Percentiles rank a stretch among this genome's conserved stretches.
Evolutionary conservation across 2,888 invertebrate genomes (phyloP).

Genomic region (Eulithis prunata): DNA sequence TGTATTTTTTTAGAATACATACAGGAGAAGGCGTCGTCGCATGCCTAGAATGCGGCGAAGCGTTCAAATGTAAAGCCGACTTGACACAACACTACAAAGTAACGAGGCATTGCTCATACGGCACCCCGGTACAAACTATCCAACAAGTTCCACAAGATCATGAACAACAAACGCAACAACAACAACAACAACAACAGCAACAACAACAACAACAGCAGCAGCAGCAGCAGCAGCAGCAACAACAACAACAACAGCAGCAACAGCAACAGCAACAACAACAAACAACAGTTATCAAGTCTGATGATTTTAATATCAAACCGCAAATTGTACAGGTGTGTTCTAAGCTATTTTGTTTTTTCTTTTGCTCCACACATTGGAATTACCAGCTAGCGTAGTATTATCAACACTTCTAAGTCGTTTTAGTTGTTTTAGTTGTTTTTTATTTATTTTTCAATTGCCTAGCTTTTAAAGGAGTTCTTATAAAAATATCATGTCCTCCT

Average conservation of each 20-base stretch:
- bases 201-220: slow-evolving; percentile 54
- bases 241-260: slow-evolving; percentile 58
- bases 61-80: slow-evolving; percentile 89
- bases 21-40: slow-evolving; percentile 90
- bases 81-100: slow-evolving; percentile 87
- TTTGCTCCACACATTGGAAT: slow-evolving; percentile 15
- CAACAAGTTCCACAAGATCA: slow-evolving; percentile 50
- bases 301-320: slow-evolving; percentile 57
- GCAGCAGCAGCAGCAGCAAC: slow-evolving; percentile 55
- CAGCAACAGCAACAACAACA: slow-evolving; percentile 58
- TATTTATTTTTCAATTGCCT: too few species aligned
- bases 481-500: too few species aligned
- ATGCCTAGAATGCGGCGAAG: slow-evolving; percentile 90
- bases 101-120: slow-evolving; percentile 73
- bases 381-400: background rate
- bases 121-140: slow-evolving; percentile 48
- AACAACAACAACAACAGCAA: slow-evolving; percentile 64
- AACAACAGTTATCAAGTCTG: slow-evolving; percentile 62
- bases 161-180: slow-evolving; percentile 68
- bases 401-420: background rate
- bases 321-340: slow-evolving; percentile 67
- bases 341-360: slow-evolving; percentile 2
- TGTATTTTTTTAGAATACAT: slow-evolving; percentile 83
- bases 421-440: background rate
- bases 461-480: too few species aligned